Base-by-base conservation (phyloP, 2,113 vertebrate species). In the Rutilus rutilus region DNA sequence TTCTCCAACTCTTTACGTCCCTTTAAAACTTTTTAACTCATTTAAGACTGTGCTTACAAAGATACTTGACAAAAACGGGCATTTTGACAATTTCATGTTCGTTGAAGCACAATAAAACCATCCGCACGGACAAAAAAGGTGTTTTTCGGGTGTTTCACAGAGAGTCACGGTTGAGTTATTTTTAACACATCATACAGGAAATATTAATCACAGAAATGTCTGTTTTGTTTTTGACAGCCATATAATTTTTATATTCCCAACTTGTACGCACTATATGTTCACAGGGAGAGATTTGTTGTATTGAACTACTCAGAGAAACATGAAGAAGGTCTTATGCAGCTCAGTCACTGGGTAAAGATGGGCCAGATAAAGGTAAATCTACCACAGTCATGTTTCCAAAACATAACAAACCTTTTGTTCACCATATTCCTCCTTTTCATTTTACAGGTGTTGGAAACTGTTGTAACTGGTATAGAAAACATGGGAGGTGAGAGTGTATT, bases 211-310 rank as follows among this genome's bases (percentile, higher is more conserved):
- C 45, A 47, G 45, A 50, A 50, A 50, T 50, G 2, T 0, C 9
- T 11, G 10, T 54, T 54, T 54, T 19, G 21, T 21, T 54, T 54
- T 54, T 54, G 50, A 52, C 50, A 17, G 5, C 1, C 4, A 54
- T 54, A 19, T 54, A 0, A 2, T 25, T 33, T 19, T 21, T 4
- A 69, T 21, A 36, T 36, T 80, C 7, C 21, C 6, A 25, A 45
- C 33, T 62, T 45, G 14, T 19, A 47, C 17, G 5, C 42, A 71
- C 3, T 54, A 33, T 11, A 17, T 79, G 62, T 54, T 87, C 33
- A 25, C 83, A 97, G 98, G 88, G 97, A 99, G 86, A 94, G 98
- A 83, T 99, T 98, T 88, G 84, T 95, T 17, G 96, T 99, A 47
- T 90, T 99, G 12, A 95, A 95, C 89, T 97, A 98, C 83, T 94